A percentile compares a stretch with the other conserved stretches of the same genome.
Evolutionary conservation across 1,140 invertebrate species (phyloP).

Genomic region (Caenorhabditis briggsae): DNA sequence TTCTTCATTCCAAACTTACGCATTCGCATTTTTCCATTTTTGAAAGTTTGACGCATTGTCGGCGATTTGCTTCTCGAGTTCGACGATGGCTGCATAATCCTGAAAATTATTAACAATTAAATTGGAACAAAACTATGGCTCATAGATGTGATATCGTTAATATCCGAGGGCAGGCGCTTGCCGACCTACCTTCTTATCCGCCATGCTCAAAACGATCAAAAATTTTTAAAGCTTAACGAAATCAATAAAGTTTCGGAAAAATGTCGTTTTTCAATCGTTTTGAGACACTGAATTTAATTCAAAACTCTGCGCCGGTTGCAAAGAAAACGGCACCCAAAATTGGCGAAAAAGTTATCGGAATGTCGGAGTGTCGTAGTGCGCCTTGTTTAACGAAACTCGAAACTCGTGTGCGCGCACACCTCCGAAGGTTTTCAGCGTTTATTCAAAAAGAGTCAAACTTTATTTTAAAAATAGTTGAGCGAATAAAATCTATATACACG

Average conservation of each 20-base stretch:
- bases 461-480: no score
- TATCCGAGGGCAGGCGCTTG: neutral
- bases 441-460: no score
- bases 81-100: constrained; percentile 31
- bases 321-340: neutral
- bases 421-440: no score
- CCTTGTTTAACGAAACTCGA: neutral
- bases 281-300: neutral
- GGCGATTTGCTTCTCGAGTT: constrained; percentile 38
- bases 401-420: neutral
- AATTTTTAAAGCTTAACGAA: constrained; percentile 8
- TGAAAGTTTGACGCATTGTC: constrained; percentile 28
- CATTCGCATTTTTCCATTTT: constrained; percentile 43
- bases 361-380: neutral
- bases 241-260: neutral
- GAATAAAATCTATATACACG: no score
- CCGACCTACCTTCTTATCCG: constrained; percentile 29
- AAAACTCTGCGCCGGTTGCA: neutral
- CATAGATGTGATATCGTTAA: neutral
- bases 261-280: neutral
- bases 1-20: neutral
- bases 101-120: neutral
- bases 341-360: neutral
- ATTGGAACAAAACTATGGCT: no score
- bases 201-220: constrained; percentile 39